Conservation (phyloP, 2,888 invertebrate genomes). For the Monochamus alternatus region DNA sequence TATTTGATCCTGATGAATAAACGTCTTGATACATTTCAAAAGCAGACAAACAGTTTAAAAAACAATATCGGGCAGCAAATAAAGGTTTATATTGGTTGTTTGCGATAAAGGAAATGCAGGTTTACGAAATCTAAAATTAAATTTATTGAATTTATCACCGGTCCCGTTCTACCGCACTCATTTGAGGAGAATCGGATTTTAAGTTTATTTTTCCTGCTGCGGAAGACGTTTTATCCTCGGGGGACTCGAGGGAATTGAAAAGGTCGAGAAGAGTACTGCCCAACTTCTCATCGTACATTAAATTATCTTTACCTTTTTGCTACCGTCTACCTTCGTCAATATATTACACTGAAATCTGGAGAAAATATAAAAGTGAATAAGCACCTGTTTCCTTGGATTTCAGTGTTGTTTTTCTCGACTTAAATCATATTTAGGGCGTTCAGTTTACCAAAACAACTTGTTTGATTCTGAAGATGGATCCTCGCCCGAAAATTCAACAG, state of each 20-base stretch:
- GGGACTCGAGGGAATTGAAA: conserved; percentile 3
- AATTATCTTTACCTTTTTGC: conserved; percentile 7
- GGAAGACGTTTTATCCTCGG: conserved; percentile 6
- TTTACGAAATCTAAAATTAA: background rate
- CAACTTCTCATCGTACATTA: background rate
- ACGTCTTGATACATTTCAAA: background rate
- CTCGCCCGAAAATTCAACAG: no score
- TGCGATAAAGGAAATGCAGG: background rate
- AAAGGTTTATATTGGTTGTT: background rate
- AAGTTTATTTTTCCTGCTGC: conserved; percentile 11
- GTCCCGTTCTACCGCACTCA: background rate
- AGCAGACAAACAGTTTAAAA: background rate
- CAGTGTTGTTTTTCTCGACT: background rate
- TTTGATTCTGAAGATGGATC: no score
- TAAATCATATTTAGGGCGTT: background rate
- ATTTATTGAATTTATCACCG: background rate
- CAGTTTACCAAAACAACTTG: no score
- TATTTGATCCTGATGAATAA: no score
- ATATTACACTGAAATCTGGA: background rate
- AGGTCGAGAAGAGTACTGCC: conserved; percentile 2
- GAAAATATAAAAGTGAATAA: conserved; percentile 1
- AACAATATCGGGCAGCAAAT: background rate
- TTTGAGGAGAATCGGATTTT: conserved; percentile 6
- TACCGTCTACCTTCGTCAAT: background rate
- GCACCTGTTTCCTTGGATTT: background rate